Base-by-base conservation (phyloP, 1,140 invertebrate genomes). In the Lordiphosa collinella region DNA sequence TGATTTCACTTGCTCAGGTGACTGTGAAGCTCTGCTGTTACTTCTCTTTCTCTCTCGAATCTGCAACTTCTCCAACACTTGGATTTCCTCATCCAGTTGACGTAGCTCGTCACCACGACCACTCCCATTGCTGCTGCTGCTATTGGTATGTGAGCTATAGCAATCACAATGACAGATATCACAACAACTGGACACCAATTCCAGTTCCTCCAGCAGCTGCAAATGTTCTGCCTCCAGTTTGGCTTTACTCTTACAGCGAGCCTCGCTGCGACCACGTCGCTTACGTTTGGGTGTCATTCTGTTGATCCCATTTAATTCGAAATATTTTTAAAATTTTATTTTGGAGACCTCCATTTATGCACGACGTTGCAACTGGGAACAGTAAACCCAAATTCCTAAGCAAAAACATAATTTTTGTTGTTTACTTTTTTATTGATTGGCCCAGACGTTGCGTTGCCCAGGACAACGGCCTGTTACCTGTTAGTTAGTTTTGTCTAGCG, bases 91-190 rank as follows among this genome's bases (percentile, higher is more conserved):
- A 25, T 84, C 78, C 57, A 84, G 37, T 44, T 84, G 72, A 22
- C 58, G 16, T 31, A 84, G 38, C 38, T 66, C 72, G 34, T 70
- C 63, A 0, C 29, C 32, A 10, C 58, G 61, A 18, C 55, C 66
- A 38, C 61, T 71, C 11, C 12, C 55, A 13, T 48, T 60, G 34
- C 60, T 37, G 60, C 84, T 76, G 35, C 78, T 71, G 34, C 60
- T 37, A 57, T 78, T 76, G 35, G 74, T 71, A 52, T 88, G 86
- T 14, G 86, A 80, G 40, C 74, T 86, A 37, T 88, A 88, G 25
- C 86, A 88, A 54, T 88, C 86, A 47, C 86, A 88, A 46, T 88
- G 86, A 35, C 86, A 88, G 46, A 88, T 86, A 13, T 86, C 82
- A 43, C 86, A 88, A 44, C 86, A 88, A 53, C 74, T 88, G 35